Evolutionary conservation across 2,888 invertebrate species (phyloP), one percentile per base, ranked within the genome.

Genomic region (Didymodactylos carnosus): DNA sequence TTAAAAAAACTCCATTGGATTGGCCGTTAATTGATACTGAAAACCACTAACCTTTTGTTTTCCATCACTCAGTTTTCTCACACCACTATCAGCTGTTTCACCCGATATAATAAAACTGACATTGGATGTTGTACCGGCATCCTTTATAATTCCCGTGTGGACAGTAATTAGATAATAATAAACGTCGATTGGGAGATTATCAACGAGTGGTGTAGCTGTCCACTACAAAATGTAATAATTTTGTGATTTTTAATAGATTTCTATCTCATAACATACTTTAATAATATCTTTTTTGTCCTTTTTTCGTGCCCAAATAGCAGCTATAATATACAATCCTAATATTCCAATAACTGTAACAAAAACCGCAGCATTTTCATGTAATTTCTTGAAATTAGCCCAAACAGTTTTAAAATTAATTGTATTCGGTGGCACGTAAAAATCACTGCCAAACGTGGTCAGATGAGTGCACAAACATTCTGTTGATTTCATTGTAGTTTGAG

Each of bases 131-230:
- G 82, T 82, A 14, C 80, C 80, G 0, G 81, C 77, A 29, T 78
- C 77, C 75, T 80, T 78, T 75, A 80, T 79, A 70, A 80, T 77
- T 3, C 84, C 84, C 0, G 84, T 85, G 77, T 81, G 80, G 13
- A 85, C 82, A 0, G 82, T 80, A 43, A 85, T 75, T 76, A 84
- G 83, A 78, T 85, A 85, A 75, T 83, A 80, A 77, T 84, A 84
- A 74, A 78, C 81, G 76, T 84, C 83, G 1, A 81, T 79, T 3
- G 83, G 82, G 39, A 84, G 79, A 78, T 84, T 84, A 78, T 84
- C 84, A 29, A 81, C 81, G 35, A 84, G 77, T 3, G 84, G 84
- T 23, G 81, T 78, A 1, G 84, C 83, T n/a, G 84, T 83, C 83
- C 83, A 83, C 39, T 62, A 11, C 14, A 62, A 62, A 62, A 7